Evolutionary conservation across 2,113 vertebrate genomes (phyloP).

Genomic region (Pteruthius melanotis): DNA sequence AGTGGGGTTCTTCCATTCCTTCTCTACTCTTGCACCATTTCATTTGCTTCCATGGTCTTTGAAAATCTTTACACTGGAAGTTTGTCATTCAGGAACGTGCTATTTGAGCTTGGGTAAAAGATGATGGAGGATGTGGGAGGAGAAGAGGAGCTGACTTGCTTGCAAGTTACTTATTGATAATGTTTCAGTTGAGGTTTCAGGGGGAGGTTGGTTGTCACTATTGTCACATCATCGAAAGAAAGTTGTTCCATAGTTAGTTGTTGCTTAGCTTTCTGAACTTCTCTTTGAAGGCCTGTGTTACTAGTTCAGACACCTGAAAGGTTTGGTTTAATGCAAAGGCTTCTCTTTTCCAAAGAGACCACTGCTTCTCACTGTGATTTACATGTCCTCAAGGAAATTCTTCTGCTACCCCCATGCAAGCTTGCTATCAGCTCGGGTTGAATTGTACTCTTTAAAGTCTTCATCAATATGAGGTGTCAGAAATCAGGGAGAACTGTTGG

Average conservation of each 20-base stretch:
- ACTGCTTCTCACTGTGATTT: neutral
- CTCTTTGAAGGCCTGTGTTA: neutral
- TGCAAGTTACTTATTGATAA: neutral
- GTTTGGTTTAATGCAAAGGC: neutral
- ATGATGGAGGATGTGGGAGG: neutral
- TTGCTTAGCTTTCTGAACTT: neutral
- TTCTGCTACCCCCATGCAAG: neutral
- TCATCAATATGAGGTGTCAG: neutral
- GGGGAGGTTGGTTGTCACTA: neutral
- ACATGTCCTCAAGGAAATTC: neutral
- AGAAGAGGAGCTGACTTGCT: neutral
- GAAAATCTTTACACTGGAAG: neutral
- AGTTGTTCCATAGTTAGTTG: neutral
- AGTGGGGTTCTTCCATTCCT: neutral
- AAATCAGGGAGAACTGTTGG: neutral
- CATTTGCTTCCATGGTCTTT: neutral
- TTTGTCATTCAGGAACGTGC: accelerated
- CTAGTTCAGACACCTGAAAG: neutral
- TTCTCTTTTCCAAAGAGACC: neutral
- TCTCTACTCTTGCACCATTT: neutral
- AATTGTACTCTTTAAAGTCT: neutral
- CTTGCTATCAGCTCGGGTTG: neutral
- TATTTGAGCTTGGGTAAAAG: neutral
- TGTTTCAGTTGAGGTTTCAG: neutral
- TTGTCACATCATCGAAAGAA: neutral